Evolutionary conservation across 1,140 invertebrate species (phyloP).

Genomic region (Manduca sexta): DNA sequence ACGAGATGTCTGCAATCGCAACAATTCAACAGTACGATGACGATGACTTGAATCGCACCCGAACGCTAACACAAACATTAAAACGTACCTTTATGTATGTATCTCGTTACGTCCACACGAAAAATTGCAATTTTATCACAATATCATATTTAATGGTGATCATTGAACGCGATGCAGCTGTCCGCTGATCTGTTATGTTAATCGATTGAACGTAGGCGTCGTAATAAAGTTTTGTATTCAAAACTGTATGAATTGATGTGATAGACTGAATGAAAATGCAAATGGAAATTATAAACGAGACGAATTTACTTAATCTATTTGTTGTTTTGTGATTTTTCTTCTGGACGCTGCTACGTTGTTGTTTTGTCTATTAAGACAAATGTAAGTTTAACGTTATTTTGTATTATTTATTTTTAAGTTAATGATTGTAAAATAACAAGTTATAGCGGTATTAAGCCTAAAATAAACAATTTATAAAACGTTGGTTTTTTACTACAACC

Average conservation of each 20-base stretch:
- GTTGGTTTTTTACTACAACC: slow-evolving; percentile 9
- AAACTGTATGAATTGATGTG: slow-evolving; percentile 1
- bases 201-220: too few species aligned
- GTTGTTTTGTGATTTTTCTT: slow-evolving; percentile 39
- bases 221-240: neutral
- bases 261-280: slow-evolving; percentile 3
- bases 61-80: slow-evolving; percentile 31
- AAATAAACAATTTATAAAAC: slow-evolving; percentile 48
- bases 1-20: slow-evolving; percentile 62
- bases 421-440: slow-evolving; percentile 69
- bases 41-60: slow-evolving; percentile 59
- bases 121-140: slow-evolving; percentile 20
- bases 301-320: slow-evolving; percentile 49
- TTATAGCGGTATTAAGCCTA: slow-evolving; percentile 54
- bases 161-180: slow-evolving; percentile 15
- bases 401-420: slow-evolving; percentile 67
- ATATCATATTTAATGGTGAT: neutral
- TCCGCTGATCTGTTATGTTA: too few species aligned
- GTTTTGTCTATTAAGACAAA: slow-evolving; percentile 45
- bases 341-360: slow-evolving; percentile 49
- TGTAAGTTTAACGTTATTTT: slow-evolving; percentile 60
- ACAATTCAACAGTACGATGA: slow-evolving; percentile 59
- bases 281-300: slow-evolving; percentile 5
- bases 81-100: slow-evolving; percentile 37
- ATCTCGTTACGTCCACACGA: slow-evolving; percentile 38